Conservation (phyloP, 2,888 invertebrate species). For the Fragum whitleyi region DNA sequence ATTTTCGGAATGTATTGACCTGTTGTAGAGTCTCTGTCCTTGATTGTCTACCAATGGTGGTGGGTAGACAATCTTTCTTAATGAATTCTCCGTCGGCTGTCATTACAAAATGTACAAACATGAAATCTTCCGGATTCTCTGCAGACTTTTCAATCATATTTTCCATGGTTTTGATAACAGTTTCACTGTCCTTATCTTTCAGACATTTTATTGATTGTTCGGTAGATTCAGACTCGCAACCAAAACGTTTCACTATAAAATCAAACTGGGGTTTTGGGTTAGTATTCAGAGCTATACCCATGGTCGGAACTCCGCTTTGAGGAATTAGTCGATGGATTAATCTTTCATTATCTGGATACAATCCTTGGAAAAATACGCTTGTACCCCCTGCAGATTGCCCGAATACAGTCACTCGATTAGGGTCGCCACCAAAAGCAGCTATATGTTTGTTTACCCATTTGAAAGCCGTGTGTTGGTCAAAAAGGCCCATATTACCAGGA, state of each 20-base stretch:
- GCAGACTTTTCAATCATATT: neutral
- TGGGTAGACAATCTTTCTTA: conserved; percentile 5
- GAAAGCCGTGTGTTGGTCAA: conserved; percentile 96
- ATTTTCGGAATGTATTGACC: conserved; percentile 37
- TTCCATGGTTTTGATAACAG: neutral
- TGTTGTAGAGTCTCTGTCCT: neutral
- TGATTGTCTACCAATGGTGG: neutral
- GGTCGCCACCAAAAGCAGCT: conserved; percentile 88
- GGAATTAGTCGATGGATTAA: conserved; percentile 92
- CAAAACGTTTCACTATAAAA: conserved; percentile 92
- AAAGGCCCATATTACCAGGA: conserved; percentile 89
- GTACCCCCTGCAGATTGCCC: conserved; percentile 98
- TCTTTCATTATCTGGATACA: conserved; percentile 95
- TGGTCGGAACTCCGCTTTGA: conserved; percentile 96
- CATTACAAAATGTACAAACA: neutral
- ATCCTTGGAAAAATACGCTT: conserved; percentile 90
- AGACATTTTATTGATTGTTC: neutral
- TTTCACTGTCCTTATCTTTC: neutral
- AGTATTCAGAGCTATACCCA: conserved; percentile 96
- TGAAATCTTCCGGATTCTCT: neutral
- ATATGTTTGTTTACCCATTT: conserved; percentile 84
- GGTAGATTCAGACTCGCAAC: conserved; percentile 87
- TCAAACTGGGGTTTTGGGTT: conserved; percentile 91
- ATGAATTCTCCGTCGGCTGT: neutral
- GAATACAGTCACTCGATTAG: conserved; percentile 95